phyloP scores from a whole-genome alignment of 2,888 invertebrate species.

The Amblyjoppa fuscipennis region DNA sequence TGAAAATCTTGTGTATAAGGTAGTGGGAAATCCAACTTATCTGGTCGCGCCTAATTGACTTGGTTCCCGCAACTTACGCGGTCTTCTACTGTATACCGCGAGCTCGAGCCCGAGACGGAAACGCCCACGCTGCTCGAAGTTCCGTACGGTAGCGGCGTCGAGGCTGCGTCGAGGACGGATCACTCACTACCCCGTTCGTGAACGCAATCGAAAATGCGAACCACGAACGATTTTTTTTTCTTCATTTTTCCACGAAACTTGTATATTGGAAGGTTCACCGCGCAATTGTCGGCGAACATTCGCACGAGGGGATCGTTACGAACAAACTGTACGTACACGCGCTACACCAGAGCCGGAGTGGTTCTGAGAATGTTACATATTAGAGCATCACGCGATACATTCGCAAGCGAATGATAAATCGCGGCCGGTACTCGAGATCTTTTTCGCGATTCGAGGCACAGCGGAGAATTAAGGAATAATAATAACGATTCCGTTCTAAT shows the following conservation, averaged over 20 bases:
- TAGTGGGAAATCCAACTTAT: no score
- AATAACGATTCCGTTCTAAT: constrained; percentile 20
- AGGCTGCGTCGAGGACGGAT: constrained; percentile 4
- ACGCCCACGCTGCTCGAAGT: constrained; percentile 29
- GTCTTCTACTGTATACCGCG: background rate
- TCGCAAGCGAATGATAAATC: constrained; percentile 53
- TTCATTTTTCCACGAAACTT: constrained; percentile 5
- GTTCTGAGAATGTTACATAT: constrained; percentile 46
- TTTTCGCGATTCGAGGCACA: constrained; percentile 26
- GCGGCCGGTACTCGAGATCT: constrained; percentile 11
- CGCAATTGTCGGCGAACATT: background rate
- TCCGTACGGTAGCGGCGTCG: constrained; percentile 15
- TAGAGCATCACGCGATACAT: constrained; percentile 35
- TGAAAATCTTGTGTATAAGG: no score
- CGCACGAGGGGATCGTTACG: constrained; percentile 31
- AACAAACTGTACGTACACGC: constrained; percentile 3
- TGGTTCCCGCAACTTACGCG: no score
- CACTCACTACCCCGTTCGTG: constrained; percentile 34
- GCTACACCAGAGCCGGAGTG: background rate
- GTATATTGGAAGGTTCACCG: constrained; percentile 1
- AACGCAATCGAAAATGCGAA: constrained; percentile 51
- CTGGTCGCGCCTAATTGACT: no score
- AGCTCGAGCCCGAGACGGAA: constrained; percentile 29
- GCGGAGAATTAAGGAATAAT: constrained; percentile 41
- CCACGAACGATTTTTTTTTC: constrained; percentile 22